These are phyloP conservation scores for Cyclina sinensis DNA, from an alignment of 1,140 invertebrate genomes.

Conservation along the genomic window DNA sequence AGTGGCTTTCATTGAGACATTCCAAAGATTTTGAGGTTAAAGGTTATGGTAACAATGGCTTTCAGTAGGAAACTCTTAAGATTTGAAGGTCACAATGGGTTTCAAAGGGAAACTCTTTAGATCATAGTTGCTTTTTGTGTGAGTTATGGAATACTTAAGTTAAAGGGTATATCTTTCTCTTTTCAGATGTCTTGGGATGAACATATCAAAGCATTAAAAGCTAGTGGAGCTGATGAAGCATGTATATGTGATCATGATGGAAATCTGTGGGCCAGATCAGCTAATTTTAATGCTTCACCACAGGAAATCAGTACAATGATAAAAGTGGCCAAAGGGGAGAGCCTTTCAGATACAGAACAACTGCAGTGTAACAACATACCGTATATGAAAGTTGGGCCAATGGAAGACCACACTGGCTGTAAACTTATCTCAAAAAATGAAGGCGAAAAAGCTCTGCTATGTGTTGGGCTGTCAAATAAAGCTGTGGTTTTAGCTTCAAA, in stretches of 20 bases:
- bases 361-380: background rate
- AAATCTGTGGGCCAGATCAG: background rate
- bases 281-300: background rate
- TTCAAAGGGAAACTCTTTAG: no score
- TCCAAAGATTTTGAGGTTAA: no score
- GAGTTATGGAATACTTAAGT: no score
- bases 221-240: background rate
- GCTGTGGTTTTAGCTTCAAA: background rate
- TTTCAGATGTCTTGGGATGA: slow-evolving; percentile 51
- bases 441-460: background rate
- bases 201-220: background rate
- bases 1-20: no score
- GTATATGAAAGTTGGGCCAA: background rate
- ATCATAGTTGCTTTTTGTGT: no score
- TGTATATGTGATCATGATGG: slow-evolving; percentile 15
- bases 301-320: background rate
- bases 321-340: background rate
- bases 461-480: background rate
- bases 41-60: no score
- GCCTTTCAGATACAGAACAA: background rate
- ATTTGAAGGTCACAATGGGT: no score
- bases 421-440: background rate
- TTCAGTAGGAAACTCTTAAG: no score
- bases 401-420: background rate
- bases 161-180: background rate